phyloP scores from a whole-genome alignment of 1,140 invertebrate genomes.

The Drosophila asahinai region DNA sequence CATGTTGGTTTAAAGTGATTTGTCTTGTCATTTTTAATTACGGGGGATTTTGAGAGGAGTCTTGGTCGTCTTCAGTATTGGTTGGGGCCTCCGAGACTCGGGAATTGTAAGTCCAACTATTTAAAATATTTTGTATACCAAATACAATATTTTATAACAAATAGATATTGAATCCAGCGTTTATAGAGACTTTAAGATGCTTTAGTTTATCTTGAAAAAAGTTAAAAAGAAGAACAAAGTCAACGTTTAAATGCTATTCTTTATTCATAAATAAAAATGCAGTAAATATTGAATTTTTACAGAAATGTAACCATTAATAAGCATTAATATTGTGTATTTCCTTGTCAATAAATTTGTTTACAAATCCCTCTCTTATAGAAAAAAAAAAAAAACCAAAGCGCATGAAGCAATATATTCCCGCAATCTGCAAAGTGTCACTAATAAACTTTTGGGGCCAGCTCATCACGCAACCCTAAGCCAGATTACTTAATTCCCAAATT shows the following conservation, averaged over 20 bases:
- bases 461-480: conserved; percentile 55
- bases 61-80: neutral
- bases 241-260: too few species aligned
- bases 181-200: too few species aligned
- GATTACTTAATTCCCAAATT: conserved; percentile 84
- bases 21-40: conserved; percentile 30
- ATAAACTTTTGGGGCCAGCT: conserved; percentile 36
- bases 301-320: too few species aligned
- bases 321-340: neutral
- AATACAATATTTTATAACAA: neutral
- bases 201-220: neutral
- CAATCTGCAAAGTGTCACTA: conserved; percentile 67
- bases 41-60: neutral
- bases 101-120: neutral
- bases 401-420: neutral
- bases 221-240: too few species aligned
- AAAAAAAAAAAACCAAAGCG: too few species aligned
- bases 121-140: neutral
- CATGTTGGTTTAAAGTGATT: conserved; percentile 31
- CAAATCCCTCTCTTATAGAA: neutral
- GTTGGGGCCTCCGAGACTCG: neutral
- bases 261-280: too few species aligned
- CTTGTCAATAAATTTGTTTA: neutral
- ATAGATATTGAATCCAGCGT: too few species aligned
- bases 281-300: too few species aligned